Evolutionary conservation across 2,888 invertebrate species (phyloP), one percentile per base, ranked within the genome.

Genomic region (Stramonita haemastoma): DNA sequence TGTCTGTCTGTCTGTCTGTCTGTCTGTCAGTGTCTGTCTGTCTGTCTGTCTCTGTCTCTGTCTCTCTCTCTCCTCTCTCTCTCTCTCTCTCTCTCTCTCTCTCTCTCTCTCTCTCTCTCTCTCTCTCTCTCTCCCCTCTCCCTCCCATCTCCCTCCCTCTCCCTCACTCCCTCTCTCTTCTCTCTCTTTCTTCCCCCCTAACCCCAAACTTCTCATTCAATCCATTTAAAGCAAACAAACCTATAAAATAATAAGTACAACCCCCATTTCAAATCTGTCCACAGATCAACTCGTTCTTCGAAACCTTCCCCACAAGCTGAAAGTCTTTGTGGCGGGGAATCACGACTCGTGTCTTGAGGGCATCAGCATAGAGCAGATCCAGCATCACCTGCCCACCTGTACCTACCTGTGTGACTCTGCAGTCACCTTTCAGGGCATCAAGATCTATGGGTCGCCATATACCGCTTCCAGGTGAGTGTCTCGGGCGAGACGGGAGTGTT

Each of bases 281-380:
- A 36, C 91, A 92, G 84, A 90, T 93, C 11, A 90, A 93, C 87
- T 90, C 91, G n/a, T 95, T 95, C 90, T 95, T 95, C 86, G 91
- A 91, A 17, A 91, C 92, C 66, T 89, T 93, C 32, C 93, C 19
- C 95, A 94, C 90, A 93, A 93, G 89, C 93, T 94, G 83, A 95
- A 94, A 90, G 92, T 95, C 66, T 94, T 95, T 89, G 95, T 95
- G 1, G 93, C 94, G 26, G 95, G 95, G 19, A 95, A 95, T 91
- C 95, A 95, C 91, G 95, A 95, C 70, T 87, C 92, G 57, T 92
- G 93, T 85, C 93, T 95, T 29, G 92, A 91, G 11, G 89, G 87
- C 32, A 83, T 91, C 34, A 86, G 91, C 26, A 81, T 88, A 29
- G 92, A 93, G 19, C 89, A 93, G 26, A 91, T 95, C 46, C 92